These are phyloP conservation scores for Coendou prehensilis DNA, from an alignment of 2,797 vertebrate genomes.

Conservation along the genomic window DNA sequence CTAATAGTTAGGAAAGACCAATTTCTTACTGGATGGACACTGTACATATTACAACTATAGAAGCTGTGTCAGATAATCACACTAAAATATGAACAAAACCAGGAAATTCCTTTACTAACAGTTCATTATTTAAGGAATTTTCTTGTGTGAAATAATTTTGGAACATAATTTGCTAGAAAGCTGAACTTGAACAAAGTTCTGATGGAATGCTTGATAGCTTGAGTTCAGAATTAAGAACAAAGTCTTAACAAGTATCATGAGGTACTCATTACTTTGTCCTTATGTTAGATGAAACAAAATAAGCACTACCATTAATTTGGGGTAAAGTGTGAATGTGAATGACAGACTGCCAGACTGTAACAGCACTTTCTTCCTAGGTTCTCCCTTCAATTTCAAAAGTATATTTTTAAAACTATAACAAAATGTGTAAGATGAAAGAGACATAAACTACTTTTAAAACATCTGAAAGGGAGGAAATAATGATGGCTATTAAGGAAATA, in stretches of 20 bases:
- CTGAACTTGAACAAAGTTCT: constrained; percentile 61
- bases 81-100: constrained; percentile 77
- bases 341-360: constrained; percentile 84
- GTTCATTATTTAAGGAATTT: constrained; percentile 80
- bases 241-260: constrained; percentile 85
- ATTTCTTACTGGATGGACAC: constrained; percentile 60
- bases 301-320: constrained; percentile 87
- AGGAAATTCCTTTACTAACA: constrained; percentile 81
- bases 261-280: constrained; percentile 85
- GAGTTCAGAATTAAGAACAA: constrained; percentile 82
- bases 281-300: constrained; percentile 85
- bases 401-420: constrained; percentile 85
- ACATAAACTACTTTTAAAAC: constrained; percentile 86
- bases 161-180: constrained; percentile 74
- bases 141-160: constrained; percentile 79
- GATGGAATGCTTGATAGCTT: constrained; percentile 70
- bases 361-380: constrained; percentile 87
- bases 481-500: constrained; percentile 86
- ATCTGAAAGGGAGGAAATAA: constrained; percentile 86
- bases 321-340: constrained; percentile 84
- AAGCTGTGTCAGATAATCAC: constrained; percentile 69
- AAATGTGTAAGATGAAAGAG: constrained; percentile 86
- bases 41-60: constrained; percentile 65
- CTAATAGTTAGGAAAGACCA: constrained; percentile 58
- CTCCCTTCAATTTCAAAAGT: constrained; percentile 85